Conservation (phyloP, 2,113 vertebrate genomes). For the Sceloporus undulatus region DNA sequence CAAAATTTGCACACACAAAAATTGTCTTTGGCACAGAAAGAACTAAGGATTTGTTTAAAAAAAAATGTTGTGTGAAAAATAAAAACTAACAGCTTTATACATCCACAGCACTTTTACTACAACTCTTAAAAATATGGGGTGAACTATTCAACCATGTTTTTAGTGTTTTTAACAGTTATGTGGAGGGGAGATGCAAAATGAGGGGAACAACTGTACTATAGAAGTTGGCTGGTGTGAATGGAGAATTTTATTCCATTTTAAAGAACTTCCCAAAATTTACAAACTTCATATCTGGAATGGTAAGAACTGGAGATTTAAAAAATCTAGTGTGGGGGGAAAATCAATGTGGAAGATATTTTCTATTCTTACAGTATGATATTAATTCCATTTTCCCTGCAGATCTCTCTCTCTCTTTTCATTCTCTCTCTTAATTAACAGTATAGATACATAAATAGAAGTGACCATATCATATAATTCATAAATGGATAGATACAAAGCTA, state of each 20-base stretch:
- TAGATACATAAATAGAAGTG: neutral
- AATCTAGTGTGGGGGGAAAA: no score
- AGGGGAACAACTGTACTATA: neutral
- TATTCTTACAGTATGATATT: no score
- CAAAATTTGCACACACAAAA: no score
- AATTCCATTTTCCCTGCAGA: neutral
- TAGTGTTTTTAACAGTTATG: neutral
- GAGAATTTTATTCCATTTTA: neutral
- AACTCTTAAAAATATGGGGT: no score
- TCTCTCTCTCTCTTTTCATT: neutral
- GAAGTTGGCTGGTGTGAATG: neutral
- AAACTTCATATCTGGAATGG: no score
- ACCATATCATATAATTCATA: neutral
- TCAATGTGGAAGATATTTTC: neutral
- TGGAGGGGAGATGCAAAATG: neutral
- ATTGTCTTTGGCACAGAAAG: no score
- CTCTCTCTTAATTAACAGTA: no score
- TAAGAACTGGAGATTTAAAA: no score
- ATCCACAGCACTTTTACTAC: no score
- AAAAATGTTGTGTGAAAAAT: no score
- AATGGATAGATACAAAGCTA: neutral
- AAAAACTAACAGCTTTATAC: neutral
- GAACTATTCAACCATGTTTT: no score
- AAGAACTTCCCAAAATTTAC: neutral
- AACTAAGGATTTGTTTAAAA: no score